These are phyloP conservation scores for Biston betularia DNA, from an alignment of 2,888 invertebrate genomes.

Conservation along the genomic window DNA sequence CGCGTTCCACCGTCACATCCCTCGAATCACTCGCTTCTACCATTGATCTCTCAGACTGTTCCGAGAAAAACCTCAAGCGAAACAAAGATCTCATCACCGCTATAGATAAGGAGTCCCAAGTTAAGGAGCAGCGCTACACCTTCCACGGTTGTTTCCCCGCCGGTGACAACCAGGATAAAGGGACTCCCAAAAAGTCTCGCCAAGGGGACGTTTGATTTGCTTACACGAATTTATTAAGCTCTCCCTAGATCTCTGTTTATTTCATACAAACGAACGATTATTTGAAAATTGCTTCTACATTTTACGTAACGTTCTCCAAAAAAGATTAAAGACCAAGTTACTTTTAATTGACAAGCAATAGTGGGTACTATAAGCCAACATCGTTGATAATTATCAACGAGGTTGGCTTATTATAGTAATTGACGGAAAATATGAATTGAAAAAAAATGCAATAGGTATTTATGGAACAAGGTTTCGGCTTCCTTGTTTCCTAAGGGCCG, in stretches of 20 bases:
- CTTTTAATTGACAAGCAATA: no score
- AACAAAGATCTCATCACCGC: slow-evolving; percentile 55
- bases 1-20: slow-evolving; percentile 84
- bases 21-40: slow-evolving; percentile 83
- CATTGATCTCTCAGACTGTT: slow-evolving; percentile 52
- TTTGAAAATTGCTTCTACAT: not conserved
- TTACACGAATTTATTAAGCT: slow-evolving; percentile 31
- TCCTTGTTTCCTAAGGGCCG: no score
- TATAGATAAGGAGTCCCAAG: slow-evolving; percentile 69
- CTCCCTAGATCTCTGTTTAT: not conserved
- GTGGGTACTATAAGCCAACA: no score
- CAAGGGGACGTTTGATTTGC: slow-evolving; percentile 41
- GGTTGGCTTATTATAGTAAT: no score
- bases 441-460: no score
- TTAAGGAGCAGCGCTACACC: slow-evolving; percentile 66
- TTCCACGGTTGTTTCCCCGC: slow-evolving; percentile 67
- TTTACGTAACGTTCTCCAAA: no score
- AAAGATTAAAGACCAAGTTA: no score
- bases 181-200: slow-evolving; percentile 63
- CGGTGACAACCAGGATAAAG: slow-evolving; percentile 57
- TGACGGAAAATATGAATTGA: no score
- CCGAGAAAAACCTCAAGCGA: slow-evolving; percentile 62
- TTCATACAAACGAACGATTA: not conserved
- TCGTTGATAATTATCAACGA: no score
- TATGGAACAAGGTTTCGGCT: no score